These are phyloP conservation scores for Philonicus albiceps DNA, from an alignment of 2,888 invertebrate species.

Conservation along the genomic window DNA sequence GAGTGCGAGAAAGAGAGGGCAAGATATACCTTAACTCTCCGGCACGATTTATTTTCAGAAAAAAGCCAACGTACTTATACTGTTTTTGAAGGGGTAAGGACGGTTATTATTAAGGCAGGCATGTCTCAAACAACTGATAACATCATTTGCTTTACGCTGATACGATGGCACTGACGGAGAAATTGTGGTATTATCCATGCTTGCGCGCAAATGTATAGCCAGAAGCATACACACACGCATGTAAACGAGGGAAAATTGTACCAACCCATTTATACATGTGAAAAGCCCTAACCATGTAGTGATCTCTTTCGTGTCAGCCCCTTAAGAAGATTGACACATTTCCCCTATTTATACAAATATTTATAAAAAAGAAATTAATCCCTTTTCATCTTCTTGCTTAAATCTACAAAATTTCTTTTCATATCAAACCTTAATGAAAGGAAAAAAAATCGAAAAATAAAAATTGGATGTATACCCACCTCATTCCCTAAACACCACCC, in stretches of 20 bases:
- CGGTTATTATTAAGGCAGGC: background rate
- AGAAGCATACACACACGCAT: background rate
- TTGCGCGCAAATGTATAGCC: background rate
- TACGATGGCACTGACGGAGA: background rate
- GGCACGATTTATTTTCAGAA: background rate
- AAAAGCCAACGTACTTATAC: background rate
- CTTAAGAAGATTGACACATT: background rate
- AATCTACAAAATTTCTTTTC: background rate
- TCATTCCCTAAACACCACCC: background rate
- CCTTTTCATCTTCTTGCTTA: constrained; percentile 1
- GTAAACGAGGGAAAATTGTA: background rate
- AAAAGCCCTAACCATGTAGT: background rate
- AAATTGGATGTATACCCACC: background rate
- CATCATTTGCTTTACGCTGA: background rate
- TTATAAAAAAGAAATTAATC: background rate
- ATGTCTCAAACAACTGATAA: background rate
- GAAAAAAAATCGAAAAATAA: background rate
- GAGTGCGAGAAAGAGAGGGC: background rate
- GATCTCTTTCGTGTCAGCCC: background rate
- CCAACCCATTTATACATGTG: background rate
- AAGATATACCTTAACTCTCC: background rate
- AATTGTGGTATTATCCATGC: background rate
- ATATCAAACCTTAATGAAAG: background rate
- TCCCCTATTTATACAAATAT: constrained; percentile 1
- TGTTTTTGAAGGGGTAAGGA: background rate